Base-by-base conservation (phyloP, 2,113 vertebrate genomes). In the Pogona vitticeps region DNA sequence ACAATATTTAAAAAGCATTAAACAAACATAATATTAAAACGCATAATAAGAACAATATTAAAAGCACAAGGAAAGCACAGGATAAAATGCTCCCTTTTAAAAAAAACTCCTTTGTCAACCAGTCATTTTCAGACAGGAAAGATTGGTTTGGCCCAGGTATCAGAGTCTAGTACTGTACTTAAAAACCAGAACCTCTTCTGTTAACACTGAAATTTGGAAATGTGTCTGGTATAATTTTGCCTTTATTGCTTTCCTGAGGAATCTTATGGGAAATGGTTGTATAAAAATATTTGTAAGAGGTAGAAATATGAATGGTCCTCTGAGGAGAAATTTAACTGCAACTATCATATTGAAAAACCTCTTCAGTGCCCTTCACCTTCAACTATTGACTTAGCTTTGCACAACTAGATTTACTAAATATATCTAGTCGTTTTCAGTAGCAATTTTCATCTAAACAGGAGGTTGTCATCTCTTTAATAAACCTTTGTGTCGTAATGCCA, bases 401-500 rank as follows among this genome's bases (percentile, higher is more conserved):
- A 78, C 83, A 52, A 72, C n/a, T 73, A 77, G 36, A 63, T 82
- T 65, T n/a, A 63, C 31, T 8, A 82, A 76, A 76, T 58, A 40
- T 76, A 56, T 6, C 21, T 2, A 70, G 31, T 46, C 42, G 65
- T 78, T 80, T 87, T 68, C 78, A 83, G 65, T 65, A 79, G 18
- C 31, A 83, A 38, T 88, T 83, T 58, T 17, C 14, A 56, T 65
- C 12, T 36, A 86, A 33, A 26, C 7, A 15, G n/a, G 38, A 83
- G 31, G 46, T 76, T 65, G 23, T 38, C 4, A 33, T 80, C n/a
- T 38, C 33, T 26, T 73, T 88, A 58, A 73, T 72, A 80, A 31
- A 36, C 67, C 70, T 80, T 86, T 38, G 52, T 75, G 71, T 84
- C 70, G 85, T 80, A 58, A 72, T 40, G 31, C 81, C 63, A 65